Base-by-base conservation (phyloP, 2,113 vertebrate species). In the Etia nguti region DNA sequence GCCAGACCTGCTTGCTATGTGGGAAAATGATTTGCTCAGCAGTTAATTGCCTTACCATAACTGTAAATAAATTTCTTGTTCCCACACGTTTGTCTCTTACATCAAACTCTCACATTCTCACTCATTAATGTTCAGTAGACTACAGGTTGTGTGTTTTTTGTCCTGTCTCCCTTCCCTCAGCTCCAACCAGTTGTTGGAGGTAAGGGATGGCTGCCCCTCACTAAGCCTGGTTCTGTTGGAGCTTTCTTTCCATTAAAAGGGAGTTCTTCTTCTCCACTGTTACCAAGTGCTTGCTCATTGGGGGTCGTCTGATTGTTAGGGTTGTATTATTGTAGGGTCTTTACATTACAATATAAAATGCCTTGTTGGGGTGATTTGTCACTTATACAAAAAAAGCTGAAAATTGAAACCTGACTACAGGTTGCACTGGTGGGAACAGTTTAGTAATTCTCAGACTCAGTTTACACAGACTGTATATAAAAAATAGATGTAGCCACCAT, bases 281-380 rank as follows among this genome's bases (percentile, higher is more conserved):
- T 29, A 59, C 24, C 56, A 29, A 59, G 56, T 3, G 24, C 26
- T 59, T 59, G 56, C 56, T 9, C 56, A 29, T 29, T 9, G 56
- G 8, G 24, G 56, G 1, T 29, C 24, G 0, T 57, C 24, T 57
- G 56, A 9, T 57, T 57, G 4, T 29, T 57, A 57, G 2, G 56
- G 13, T 29, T 57, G 24, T 57, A 1, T 57, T 57, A 57, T 29
- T 57, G 7, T 57, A 3, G 24, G 24, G 24, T 16, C 12, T 56
- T 56, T 2, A 29, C 56, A 29, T 57, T 57, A 57, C 56, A 57
- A 29, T 16, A 5, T 5, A 57, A 57, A 55, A 57, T 9, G 52
- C 10, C n/a, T 22, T 15, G 24, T 29, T 57, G 24, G 12, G 24
- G 55, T 2, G 12, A 57, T 29, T 29, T 16, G 4, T 13, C 24